Evolutionary conservation across 1,140 invertebrate species (phyloP).

Genomic region (Drosophila varians): DNA sequence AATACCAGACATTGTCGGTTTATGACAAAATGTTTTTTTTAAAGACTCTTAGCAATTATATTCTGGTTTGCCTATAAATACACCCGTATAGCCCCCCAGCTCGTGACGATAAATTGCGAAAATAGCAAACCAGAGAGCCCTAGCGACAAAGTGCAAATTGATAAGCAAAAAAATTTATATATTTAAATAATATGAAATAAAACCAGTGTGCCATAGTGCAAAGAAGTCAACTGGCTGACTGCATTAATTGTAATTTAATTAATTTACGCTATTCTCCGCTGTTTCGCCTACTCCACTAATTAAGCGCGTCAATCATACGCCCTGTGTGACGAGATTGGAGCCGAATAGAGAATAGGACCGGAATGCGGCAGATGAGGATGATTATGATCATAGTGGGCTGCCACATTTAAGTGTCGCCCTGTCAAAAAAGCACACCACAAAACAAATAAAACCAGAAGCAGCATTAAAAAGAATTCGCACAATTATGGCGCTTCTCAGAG

Average conservation of each 20-base stretch:
- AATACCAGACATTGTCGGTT: no score
- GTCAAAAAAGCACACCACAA: constrained; percentile 54
- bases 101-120: constrained; percentile 19
- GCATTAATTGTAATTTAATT: constrained; percentile 78
- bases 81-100: no score
- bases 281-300: constrained; percentile 34
- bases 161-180: constrained; percentile 37
- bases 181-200: not conserved
- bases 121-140: constrained; percentile 10
- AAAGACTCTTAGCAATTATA: not conserved
- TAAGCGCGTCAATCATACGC: constrained; percentile 73
- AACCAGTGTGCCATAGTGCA: not conserved
- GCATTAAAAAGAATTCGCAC: constrained; percentile 59
- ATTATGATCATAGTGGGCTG: constrained; percentile 40
- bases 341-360: constrained; percentile 35
- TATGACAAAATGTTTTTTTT: constrained; percentile 6
- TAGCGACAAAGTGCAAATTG: constrained; percentile 45
- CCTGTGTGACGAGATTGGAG: constrained; percentile 44
- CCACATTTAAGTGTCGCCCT: constrained; percentile 68
- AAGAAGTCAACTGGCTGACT: constrained; percentile 49
- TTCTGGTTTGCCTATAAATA: constrained; percentile 15
- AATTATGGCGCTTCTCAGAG: constrained; percentile 66
- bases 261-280: constrained; percentile 52
- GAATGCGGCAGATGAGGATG: constrained; percentile 21
- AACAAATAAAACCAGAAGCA: constrained; percentile 2